Evolutionary conservation across 2,888 invertebrate species (phyloP).

Genomic region (Fragum fragum): DNA sequence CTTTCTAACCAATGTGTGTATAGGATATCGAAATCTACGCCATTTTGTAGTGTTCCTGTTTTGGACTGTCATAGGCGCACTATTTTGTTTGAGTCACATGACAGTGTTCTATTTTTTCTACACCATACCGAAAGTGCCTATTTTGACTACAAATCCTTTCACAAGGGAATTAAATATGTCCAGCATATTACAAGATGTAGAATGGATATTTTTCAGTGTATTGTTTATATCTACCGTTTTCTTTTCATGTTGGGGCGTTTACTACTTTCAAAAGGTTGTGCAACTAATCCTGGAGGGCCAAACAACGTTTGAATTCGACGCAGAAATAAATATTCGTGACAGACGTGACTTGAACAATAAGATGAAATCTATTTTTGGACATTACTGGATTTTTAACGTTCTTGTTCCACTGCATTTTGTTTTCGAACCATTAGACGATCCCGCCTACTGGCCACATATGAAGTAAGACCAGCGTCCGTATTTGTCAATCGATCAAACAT

Average conservation of each 20-base stretch:
- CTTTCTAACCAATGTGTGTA: conserved; percentile 82
- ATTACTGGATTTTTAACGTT: conserved; percentile 78
- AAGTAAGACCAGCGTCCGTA: not conserved
- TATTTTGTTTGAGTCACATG: conserved; percentile 72
- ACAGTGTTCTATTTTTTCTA: conserved; percentile 40
- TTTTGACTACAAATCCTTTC: conserved; percentile 75
- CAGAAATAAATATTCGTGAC: conserved; percentile 75
- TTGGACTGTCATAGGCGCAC: conserved; percentile 74
- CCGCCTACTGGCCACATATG: conserved; percentile 75
- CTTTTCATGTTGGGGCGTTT: conserved; percentile 71
- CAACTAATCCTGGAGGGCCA: conserved; percentile 69
- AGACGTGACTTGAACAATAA: conserved; percentile 63
- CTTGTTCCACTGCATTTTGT: conserved; percentile 79
- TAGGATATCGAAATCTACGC: conserved; percentile 83
- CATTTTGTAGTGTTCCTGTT: conserved; percentile 82
- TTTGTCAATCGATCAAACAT: too few species aligned
- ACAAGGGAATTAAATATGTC: conserved; percentile 69
- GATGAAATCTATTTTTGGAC: conserved; percentile 78
- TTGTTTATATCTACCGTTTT: conserved; percentile 75
- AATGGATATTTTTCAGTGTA: conserved; percentile 65
- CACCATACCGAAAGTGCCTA: conserved; percentile 60
- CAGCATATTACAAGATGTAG: conserved; percentile 66
- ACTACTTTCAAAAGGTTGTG: conserved; percentile 72
- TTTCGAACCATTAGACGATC: conserved; percentile 77
- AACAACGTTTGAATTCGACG: conserved; percentile 81